Evolutionary conservation across 2,888 invertebrate species (phyloP).

Genomic region (Dryobota labecula): DNA sequence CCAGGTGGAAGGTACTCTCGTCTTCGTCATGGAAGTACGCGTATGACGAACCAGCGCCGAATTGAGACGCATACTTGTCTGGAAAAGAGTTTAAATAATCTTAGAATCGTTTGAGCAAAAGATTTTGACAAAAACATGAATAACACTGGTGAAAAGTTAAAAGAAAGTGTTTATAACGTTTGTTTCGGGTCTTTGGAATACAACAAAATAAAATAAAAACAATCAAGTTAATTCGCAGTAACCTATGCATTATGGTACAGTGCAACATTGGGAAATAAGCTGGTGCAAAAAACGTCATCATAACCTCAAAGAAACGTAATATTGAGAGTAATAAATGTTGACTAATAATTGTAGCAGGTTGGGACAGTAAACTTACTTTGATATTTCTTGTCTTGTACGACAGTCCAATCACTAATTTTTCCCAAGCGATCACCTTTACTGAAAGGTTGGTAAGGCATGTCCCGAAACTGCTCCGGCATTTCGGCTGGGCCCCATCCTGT

Average conservation of each 20-base stretch:
- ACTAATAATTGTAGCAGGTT: background rate
- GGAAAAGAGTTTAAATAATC: slow-evolving; percentile 33
- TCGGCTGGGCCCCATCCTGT: slow-evolving; percentile 99
- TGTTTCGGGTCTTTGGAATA: background rate
- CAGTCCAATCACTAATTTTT: slow-evolving; percentile 99
- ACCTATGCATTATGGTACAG: slow-evolving; percentile 24
- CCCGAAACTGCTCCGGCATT: slow-evolving; percentile 97
- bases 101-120: background rate
- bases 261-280: slow-evolving; percentile 27
- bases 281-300: slow-evolving; percentile 70
- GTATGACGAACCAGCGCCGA: slow-evolving; percentile 98
- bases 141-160: background rate
- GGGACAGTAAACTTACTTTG: slow-evolving; percentile 92
- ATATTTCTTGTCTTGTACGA: slow-evolving; percentile 98
- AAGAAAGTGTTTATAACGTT: background rate
- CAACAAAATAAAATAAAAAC: background rate
- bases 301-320: slow-evolving; percentile 74
- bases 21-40: slow-evolving; percentile 99
- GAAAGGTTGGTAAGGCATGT: slow-evolving; percentile 99
- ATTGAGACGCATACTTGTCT: slow-evolving; percentile 98
- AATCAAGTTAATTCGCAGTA: background rate
- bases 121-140: slow-evolving; percentile 33
- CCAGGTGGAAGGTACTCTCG: slow-evolving; percentile 99
- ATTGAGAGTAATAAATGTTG: slow-evolving; percentile 8
- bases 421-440: slow-evolving; percentile 99